Evolutionary conservation across 2,888 invertebrate species (phyloP).

Genomic region (Andrena fulva): DNA sequence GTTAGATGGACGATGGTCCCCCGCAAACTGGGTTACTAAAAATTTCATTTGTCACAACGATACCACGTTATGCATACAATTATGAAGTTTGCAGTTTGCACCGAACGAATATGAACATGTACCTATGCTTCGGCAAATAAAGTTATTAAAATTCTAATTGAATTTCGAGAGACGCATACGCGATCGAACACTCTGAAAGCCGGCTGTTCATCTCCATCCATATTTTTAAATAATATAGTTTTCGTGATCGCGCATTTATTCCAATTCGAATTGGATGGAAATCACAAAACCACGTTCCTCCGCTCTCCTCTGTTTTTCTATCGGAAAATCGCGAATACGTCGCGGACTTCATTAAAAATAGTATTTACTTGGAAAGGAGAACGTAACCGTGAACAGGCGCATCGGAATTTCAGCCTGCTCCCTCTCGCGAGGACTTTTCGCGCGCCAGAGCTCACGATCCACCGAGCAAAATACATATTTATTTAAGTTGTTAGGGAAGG

Average conservation of each 20-base stretch:
- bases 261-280: conserved; percentile 5
- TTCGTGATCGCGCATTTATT: conserved; percentile 4
- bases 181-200: neutral
- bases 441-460: neutral
- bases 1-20: neutral
- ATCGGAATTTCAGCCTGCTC: neutral
- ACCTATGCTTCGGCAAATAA: too few species aligned
- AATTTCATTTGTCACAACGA: neutral
- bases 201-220: neutral
- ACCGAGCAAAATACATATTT: conserved; percentile 6
- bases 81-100: neutral
- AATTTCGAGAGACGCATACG: neutral
- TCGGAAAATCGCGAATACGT: neutral
- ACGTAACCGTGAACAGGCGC: neutral
- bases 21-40: neutral
- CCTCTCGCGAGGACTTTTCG: neutral
- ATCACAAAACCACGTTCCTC: too few species aligned
- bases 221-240: neutral
- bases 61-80: neutral
- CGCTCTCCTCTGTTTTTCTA: neutral
- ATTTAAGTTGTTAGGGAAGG: neutral
- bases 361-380: neutral
- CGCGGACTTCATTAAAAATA: neutral
- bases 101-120: neutral
- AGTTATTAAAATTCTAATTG: neutral